A percentile compares a stretch with the other conserved stretches of the same genome.
Conservation (phyloP, 2,797 vertebrate species). For the Takifugu rubripes region DNA sequence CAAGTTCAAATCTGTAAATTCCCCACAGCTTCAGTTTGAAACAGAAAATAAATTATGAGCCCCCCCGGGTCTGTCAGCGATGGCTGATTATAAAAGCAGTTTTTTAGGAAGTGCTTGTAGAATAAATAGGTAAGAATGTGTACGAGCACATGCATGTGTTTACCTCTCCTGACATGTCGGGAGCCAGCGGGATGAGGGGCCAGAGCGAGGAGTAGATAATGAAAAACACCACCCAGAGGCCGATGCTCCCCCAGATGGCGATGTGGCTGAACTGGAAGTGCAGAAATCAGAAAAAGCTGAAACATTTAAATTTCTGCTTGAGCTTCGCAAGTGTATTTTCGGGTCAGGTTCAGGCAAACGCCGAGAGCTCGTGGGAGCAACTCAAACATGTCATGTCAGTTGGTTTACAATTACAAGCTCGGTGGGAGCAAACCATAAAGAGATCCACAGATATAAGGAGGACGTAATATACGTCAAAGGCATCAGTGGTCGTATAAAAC, state of each 20-base stretch:
- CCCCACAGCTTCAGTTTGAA: constrained; percentile 44
- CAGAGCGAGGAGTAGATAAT: constrained; percentile 94
- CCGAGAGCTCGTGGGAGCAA: not conserved
- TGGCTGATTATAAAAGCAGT: constrained; percentile 17
- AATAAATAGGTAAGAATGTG: constrained; percentile 21
- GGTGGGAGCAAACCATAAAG: constrained; percentile 35
- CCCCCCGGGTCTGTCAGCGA: constrained; percentile 27
- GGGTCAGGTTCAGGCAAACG: too few relatives aligned
- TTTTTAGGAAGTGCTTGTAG: constrained; percentile 17
- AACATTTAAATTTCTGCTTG: not conserved
- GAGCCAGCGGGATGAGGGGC: constrained; percentile 92
- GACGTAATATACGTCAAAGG: constrained; percentile 44
- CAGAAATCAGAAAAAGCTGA: constrained; percentile 12
- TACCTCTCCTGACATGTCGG: constrained; percentile 99
- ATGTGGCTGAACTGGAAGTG: constrained; percentile 92
- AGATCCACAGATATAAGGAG: constrained; percentile 24
- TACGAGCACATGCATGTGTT: constrained; percentile 28
- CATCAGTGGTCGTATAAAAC: constrained; percentile 31
- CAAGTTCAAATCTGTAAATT: constrained; percentile 38
- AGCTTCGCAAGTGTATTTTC: not conserved
- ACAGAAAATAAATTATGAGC: constrained; percentile 39
- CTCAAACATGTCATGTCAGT: constrained; percentile 25
- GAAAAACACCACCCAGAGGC: constrained; percentile 96
- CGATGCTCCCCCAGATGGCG: constrained; percentile 98
- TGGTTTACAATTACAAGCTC: constrained; percentile 32